A percentile compares a stretch with the other conserved stretches of the same genome.
These are phyloP conservation scores for Sorex maritimensis DNA, from an alignment of 2,797 vertebrate species.

Conservation along the genomic window DNA sequence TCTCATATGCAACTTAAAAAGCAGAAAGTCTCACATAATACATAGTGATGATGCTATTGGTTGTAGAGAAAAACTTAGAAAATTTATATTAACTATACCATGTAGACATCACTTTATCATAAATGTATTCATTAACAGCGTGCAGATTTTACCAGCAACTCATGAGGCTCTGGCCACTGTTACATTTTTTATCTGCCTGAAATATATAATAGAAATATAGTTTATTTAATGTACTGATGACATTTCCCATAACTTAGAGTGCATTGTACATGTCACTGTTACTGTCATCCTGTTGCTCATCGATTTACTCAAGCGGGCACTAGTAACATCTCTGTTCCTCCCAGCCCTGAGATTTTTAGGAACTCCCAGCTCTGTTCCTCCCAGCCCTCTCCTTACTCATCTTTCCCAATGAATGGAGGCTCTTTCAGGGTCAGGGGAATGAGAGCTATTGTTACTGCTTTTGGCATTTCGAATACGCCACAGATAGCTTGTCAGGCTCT, in stretches of 20 bases:
- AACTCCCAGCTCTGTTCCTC: too few relatives aligned
- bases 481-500: too few relatives aligned
- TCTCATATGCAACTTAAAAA: too few relatives aligned
- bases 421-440: too few relatives aligned
- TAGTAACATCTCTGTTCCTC: too few relatives aligned
- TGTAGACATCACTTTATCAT: neutral
- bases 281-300: too few relatives aligned
- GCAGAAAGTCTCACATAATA: neutral
- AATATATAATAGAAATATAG: neutral
- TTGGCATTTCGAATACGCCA: too few relatives aligned
- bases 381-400: too few relatives aligned
- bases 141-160: neutral
- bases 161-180: neutral
- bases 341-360: too few relatives aligned
- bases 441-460: too few relatives aligned
- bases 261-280: neutral
- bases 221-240: neutral
- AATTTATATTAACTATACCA: neutral
- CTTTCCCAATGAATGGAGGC: too few relatives aligned
- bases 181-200: constrained; percentile 44
- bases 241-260: constrained; percentile 9
- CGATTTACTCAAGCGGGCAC: too few relatives aligned
- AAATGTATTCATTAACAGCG: constrained; percentile 22
- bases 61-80: neutral
- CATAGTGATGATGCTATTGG: neutral